phyloP scores from a whole-genome alignment of 2,888 invertebrate genomes.

The Sarcophaga caerulescens region DNA sequence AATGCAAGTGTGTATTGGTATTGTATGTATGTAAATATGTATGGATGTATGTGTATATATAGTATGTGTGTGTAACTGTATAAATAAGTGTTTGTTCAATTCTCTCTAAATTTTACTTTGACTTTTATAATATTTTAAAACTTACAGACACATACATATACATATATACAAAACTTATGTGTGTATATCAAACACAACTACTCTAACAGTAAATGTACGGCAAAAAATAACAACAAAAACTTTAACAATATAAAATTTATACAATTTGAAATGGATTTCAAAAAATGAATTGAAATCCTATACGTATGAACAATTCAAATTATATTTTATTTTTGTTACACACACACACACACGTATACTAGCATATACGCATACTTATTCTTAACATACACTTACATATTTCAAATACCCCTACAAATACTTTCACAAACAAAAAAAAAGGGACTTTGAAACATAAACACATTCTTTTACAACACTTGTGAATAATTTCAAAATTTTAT shows the following conservation, averaged over 20 bases:
- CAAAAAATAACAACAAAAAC: constrained; percentile 18
- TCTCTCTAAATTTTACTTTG: constrained; percentile 72
- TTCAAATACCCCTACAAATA: neutral
- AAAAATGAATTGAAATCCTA: constrained; percentile 77
- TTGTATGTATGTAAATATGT: constrained; percentile 54
- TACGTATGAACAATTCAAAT: constrained; percentile 73
- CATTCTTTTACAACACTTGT: constrained; percentile 75
- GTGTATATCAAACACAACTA: neutral
- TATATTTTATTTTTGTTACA: constrained; percentile 71
- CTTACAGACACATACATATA: constrained; percentile 57
- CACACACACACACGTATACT: constrained; percentile 29
- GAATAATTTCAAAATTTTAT: constrained; percentile 75
- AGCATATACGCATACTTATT: neutral
- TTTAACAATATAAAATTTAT: constrained; percentile 75
- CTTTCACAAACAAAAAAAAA: constrained; percentile 36
- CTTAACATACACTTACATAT: neutral
- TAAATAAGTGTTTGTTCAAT: constrained; percentile 55
- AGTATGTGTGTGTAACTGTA: constrained; percentile 61
- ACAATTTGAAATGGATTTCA: constrained; percentile 79
- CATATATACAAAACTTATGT: neutral
- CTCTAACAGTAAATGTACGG: no score
- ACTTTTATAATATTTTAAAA: constrained; percentile 79
- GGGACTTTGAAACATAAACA: constrained; percentile 61
- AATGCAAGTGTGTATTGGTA: constrained; percentile 32
- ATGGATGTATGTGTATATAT: constrained; percentile 42